A percentile compares a stretch with the other conserved stretches of the same genome.
Evolutionary conservation across 1,140 invertebrate genomes (phyloP).

Genomic region (Pseudomyrmex dendroicus): DNA sequence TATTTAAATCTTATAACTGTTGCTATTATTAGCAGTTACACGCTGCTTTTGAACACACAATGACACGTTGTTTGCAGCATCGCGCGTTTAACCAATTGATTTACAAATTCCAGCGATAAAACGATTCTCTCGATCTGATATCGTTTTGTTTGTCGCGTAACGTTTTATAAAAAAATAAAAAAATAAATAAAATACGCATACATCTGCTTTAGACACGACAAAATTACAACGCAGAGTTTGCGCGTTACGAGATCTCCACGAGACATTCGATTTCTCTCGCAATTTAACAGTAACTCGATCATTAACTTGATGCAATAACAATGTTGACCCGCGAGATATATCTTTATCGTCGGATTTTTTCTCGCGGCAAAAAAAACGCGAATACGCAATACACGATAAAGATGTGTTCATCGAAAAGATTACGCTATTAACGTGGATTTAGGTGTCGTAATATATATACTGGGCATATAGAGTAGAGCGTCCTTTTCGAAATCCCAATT

Average conservation of each 20-base stretch:
- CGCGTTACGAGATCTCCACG: neutral
- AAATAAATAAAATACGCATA: too few species aligned
- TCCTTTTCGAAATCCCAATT: constrained; percentile 40
- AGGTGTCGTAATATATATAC: neutral
- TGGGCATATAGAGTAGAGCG: neutral
- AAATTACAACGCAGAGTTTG: too few species aligned
- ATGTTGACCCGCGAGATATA: neutral
- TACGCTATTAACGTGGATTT: constrained; percentile 29
- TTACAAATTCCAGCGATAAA: neutral
- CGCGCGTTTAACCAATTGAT: neutral
- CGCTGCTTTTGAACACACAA: too few species aligned
- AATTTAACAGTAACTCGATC: neutral
- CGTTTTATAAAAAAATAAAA: too few species aligned
- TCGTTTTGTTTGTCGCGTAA: neutral
- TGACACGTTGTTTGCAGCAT: too few species aligned
- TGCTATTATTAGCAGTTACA: too few species aligned
- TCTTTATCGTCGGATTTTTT: neutral
- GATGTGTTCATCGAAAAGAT: constrained; percentile 37
- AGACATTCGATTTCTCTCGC: constrained; percentile 2
- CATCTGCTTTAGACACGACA: too few species aligned
- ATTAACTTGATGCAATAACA: neutral
- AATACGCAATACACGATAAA: constrained; percentile 29
- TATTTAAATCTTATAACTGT: neutral
- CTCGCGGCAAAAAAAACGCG: neutral
- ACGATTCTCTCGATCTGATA: neutral